Evolutionary conservation across 2,797 vertebrate genomes (phyloP), one percentile per base, ranked within the genome.

Genomic region (Falco naumanni): DNA sequence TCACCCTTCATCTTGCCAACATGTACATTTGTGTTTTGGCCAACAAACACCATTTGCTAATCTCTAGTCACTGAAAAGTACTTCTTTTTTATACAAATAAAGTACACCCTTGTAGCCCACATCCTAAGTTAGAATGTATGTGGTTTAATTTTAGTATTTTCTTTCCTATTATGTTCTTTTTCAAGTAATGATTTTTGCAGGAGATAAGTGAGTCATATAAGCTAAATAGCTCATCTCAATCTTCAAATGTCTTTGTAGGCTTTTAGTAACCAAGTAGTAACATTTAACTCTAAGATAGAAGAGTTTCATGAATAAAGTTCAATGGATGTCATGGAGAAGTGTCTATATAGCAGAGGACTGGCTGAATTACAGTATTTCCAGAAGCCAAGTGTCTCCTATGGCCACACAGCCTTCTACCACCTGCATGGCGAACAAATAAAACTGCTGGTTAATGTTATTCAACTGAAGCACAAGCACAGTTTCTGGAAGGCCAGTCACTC

Each of bases 1-100:
- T 41, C 9, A 63, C 0, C 5, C 7, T 54, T 51, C 2, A 4
- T 50, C 21, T 50, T 0, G 1, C 3, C 7, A 77, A 47, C 4
- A 53, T 1, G 2, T 6, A 41, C 0, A 3, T 48, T 80, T 59
- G 3, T 64, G 7, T 37, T 54, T 50, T 72, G 33, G 25, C 22
- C 45, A 92, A 29, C 21, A 63, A 79, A 37, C 5, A 51, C 18
- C 8, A 57, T 48, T 84, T 81, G 10, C n/a, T 56, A 31, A 66
- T 71, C 85, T 70, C 48, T 41, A 68, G 31, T 66, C 34, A 71
- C 34, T 29, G 24, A 66, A 66, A 77, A 75, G 11, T 24, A 57
- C 20, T 63, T 77, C 4, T 16, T 56, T 56, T 21, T 41, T 41
- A 41, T 25, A 51, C 66, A 34, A 68, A 76, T 43, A 34, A 82